These are phyloP conservation scores for Endomychus coccineus DNA, from an alignment of 2,888 invertebrate genomes.

Conservation along the genomic window DNA sequence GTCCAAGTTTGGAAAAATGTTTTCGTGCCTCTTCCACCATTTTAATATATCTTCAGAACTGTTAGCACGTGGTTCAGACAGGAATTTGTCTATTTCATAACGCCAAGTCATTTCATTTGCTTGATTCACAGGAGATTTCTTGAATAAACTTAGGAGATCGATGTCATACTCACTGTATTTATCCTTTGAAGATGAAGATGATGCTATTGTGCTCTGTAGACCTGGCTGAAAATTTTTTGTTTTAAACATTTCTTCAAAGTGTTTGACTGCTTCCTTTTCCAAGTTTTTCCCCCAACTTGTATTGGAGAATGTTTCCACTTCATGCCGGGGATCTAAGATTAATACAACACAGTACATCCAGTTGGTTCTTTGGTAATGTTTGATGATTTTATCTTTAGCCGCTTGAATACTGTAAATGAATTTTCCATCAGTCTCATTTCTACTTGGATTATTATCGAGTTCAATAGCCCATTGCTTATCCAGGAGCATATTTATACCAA, in stretches of 20 bases:
- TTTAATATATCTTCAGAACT: constrained; percentile 19
- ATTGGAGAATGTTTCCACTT: constrained; percentile 18
- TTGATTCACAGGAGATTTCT: constrained; percentile 5
- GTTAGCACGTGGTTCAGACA: constrained; percentile 15
- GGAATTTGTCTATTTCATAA: constrained; percentile 20
- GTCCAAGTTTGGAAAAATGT: constrained; percentile 17
- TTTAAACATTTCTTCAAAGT: too few species aligned
- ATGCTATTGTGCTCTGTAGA: too few species aligned
- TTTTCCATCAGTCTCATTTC: constrained; percentile 10
- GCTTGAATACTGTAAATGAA: too few species aligned
- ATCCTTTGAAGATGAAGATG: too few species aligned
- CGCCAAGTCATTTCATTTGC: constrained; percentile 17
- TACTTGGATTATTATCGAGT: constrained; percentile 10
- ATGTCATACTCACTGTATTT: too few species aligned
- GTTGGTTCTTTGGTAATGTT: constrained; percentile 18
- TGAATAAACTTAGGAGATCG: too few species aligned
- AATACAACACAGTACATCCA: too few species aligned
- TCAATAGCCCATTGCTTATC: constrained; percentile 10
- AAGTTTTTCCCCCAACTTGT: constrained; percentile 19
- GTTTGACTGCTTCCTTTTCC: too few species aligned
- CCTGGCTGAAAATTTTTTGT: too few species aligned
- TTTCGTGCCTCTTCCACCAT: constrained; percentile 17
- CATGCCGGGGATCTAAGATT: constrained; percentile 23
- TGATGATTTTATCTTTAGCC: constrained; percentile 13
- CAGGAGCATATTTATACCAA: too few species aligned